A percentile compares a stretch with the other conserved stretches of the same genome.
These are phyloP conservation scores for Leptogaster cylindrica DNA, from an alignment of 2,888 invertebrate species.

Conservation along the genomic window DNA sequence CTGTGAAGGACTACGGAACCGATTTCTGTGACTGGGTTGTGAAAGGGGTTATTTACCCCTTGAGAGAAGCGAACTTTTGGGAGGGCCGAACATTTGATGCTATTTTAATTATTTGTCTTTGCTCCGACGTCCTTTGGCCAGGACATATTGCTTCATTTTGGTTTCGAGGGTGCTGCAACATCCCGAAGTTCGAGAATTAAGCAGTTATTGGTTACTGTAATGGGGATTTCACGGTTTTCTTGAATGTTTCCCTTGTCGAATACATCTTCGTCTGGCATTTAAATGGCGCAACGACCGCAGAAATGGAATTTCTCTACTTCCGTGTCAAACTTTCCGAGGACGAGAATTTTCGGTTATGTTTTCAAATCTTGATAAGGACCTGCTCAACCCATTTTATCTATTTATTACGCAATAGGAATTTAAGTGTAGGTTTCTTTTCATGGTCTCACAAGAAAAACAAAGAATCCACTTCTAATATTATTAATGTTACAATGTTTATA, in stretches of 20 bases:
- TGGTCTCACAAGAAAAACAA: too few species aligned
- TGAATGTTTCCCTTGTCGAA: neutral
- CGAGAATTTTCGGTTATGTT: neutral
- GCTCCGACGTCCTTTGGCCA: conserved; percentile 5
- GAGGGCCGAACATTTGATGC: neutral
- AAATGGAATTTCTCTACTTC: conserved; percentile 6
- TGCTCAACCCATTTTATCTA: neutral
- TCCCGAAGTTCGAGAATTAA: conserved; percentile 52
- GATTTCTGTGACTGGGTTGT: conserved; percentile 2
- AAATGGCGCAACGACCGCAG: conserved; percentile 29
- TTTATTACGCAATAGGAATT: too few species aligned
- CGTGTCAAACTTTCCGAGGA: too few species aligned
- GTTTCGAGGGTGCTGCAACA: neutral
- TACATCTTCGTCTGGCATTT: conserved; percentile 26
- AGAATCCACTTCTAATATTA: too few species aligned
- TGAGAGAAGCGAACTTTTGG: neutral
- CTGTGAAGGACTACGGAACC: conserved; percentile 5
- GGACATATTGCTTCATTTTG: conserved; percentile 42
- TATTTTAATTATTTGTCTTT: conserved; percentile 39
- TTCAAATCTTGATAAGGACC: neutral
- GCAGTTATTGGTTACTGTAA: conserved; percentile 61
- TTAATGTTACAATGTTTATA: too few species aligned
- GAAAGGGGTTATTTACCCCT: conserved; percentile 22
- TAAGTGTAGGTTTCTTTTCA: too few species aligned
- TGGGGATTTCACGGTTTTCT: conserved; percentile 56